Conservation (phyloP, 2,888 invertebrate genomes). For the Eupithecia vulgata region DNA sequence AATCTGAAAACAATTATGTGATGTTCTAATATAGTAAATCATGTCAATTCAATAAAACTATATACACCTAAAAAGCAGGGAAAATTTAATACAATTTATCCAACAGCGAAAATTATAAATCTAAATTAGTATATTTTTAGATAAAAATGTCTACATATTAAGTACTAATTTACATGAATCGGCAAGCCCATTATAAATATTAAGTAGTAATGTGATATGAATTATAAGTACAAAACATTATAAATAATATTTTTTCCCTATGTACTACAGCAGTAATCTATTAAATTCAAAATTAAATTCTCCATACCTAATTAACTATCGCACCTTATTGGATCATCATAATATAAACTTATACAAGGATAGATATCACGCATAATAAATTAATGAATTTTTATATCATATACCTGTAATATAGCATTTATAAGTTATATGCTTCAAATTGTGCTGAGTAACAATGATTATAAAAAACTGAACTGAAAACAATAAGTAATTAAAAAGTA, state of each 20-base stretch:
- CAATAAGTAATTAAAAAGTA: not conserved
- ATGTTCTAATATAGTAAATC: not conserved
- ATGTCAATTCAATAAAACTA: constrained; percentile 6
- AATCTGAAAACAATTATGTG: not conserved
- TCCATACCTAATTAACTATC: not conserved
- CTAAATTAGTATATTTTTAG: not conserved
- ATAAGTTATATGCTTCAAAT: not conserved
- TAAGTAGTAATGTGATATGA: constrained; percentile 5
- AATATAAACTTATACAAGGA: not conserved
- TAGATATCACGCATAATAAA: constrained; percentile 2
- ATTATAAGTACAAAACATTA: not conserved
- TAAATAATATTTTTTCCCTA: not conserved
- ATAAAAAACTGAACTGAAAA: not conserved
- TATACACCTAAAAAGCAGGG: not conserved
- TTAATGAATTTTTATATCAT: not conserved
- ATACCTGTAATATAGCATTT: no score
- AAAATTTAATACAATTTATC: not conserved
- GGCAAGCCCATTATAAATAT: constrained; percentile 1
- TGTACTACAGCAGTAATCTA: not conserved
- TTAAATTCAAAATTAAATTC: constrained; percentile 11
- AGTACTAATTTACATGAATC: constrained; percentile 1
- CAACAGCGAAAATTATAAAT: constrained; percentile 1
- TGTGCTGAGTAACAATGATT: not conserved
- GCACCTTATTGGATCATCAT: not conserved
- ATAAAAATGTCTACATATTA: not conserved